Evolutionary conservation across 2,797 vertebrate genomes (phyloP).

Genomic region (Phrynocephalus forsythii): DNA sequence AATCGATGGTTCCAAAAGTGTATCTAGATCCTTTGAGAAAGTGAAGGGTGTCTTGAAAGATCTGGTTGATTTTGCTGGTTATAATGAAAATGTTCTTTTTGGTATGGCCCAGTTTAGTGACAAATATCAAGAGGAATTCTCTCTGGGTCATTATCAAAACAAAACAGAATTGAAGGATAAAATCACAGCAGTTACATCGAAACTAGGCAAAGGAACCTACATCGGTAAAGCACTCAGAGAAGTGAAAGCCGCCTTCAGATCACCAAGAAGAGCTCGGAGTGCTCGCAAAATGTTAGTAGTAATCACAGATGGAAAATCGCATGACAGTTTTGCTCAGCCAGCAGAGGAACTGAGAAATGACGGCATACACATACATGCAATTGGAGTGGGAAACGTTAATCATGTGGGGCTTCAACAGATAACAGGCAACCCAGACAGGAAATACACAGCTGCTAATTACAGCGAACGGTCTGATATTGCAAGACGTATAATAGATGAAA

Average conservation of each 20-base stretch:
- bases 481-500: slow-evolving; percentile 59
- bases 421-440: slow-evolving; percentile 53
- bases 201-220: slow-evolving; percentile 33
- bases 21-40: slow-evolving; percentile 47
- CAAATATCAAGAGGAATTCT: slow-evolving; percentile 45
- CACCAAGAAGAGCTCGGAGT: slow-evolving; percentile 45
- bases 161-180: slow-evolving; percentile 41
- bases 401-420: slow-evolving; percentile 66
- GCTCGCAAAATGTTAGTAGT: slow-evolving; percentile 65
- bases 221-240: slow-evolving; percentile 56
- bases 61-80: slow-evolving; percentile 57
- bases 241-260: slow-evolving; percentile 60
- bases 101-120: slow-evolving; percentile 70
- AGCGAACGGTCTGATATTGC: slow-evolving; percentile 55
- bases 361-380: slow-evolving; percentile 64
- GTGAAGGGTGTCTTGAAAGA: slow-evolving; percentile 64
- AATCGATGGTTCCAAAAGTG: slow-evolving; percentile 72
- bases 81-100: slow-evolving; percentile 53
- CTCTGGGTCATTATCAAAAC: slow-evolving; percentile 16
- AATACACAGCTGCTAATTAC: slow-evolving; percentile 49
- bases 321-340: slow-evolving; percentile 53
- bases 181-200: slow-evolving; percentile 57
- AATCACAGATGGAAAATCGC: slow-evolving; percentile 70
- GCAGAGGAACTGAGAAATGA: slow-evolving; percentile 64
- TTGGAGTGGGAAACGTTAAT: slow-evolving; percentile 61